Base-by-base conservation (phyloP, 1,140 invertebrate species). In the Lithobius niger region DNA sequence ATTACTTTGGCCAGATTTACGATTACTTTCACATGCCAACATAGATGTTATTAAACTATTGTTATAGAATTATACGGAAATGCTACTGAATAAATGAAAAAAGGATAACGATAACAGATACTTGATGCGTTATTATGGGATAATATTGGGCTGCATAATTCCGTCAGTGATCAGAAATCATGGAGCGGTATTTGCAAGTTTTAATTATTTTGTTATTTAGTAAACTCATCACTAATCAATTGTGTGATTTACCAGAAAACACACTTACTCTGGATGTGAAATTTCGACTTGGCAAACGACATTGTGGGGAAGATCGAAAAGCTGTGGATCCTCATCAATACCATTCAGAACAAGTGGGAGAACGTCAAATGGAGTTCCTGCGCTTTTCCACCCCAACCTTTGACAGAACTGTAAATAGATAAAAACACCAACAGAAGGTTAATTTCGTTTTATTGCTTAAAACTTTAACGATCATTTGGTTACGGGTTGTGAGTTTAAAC, bases 241-340 rank as follows among this genome's bases (percentile, higher is more conserved):
- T 52, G 27, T 13, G 26, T 25, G 6, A 26, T 16, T 55, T 82
- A n/a, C n/a, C n/a, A n/a, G n/a, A n/a, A n/a, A n/a, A n/a, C n/a
- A n/a, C n/a, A n/a, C 83, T 83, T 79, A 96, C 91, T 79, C 85
- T 15, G 93, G 91, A 77, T 96, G 92, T 60, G 72, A 80, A 58
- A 97, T 75, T 28, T 80, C 76, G 31, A 96, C 82, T 75, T 93
- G 82, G 60, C 95, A 72, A 52, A 95, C 74, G n/a, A 95, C 76
- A 60, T 95, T 90, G 21, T 77, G 74, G 0, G 92, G 92, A 63
- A 95, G 82, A 64, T 93, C 87, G 69, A 95, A 96, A 56, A 71
- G 58, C 75, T 95, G 89, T 0, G 92, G 92, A 54, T 13, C 15
- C 76, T 93, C 88, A 18, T 90, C 91, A 65, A 89, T 88, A 3